A percentile compares a stretch with the other conserved stretches of the same genome.
Conservation (phyloP, 2,113 vertebrate genomes). For the Rhinichthys klamathensis region DNA sequence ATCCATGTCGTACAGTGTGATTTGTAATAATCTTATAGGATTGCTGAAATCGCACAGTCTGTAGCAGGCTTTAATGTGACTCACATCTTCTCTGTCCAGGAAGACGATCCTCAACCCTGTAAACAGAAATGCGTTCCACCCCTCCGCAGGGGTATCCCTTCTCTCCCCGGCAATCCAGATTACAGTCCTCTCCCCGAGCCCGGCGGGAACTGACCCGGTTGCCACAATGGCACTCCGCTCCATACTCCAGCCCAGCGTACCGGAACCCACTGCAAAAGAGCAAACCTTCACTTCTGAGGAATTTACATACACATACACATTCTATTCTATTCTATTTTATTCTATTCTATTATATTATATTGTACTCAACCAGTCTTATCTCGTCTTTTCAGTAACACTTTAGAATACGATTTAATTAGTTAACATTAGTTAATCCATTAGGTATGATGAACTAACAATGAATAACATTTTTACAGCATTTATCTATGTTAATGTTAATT, state of each 20-base stretch:
- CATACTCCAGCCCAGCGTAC: constrained; percentile 81
- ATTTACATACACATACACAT: neutral
- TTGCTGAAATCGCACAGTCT: no score
- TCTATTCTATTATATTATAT: neutral
- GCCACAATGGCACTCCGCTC: constrained; percentile 86
- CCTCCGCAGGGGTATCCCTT: constrained; percentile 81
- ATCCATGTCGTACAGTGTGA: no score
- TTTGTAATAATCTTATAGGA: no score
- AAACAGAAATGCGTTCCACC: constrained; percentile 80
- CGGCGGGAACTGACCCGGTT: constrained; percentile 69
- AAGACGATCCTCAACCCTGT: constrained; percentile 73
- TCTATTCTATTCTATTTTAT: neutral
- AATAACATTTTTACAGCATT: no score
- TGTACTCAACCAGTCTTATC: neutral
- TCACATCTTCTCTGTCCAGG: constrained; percentile 71
- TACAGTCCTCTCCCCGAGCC: constrained; percentile 76
- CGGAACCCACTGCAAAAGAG: constrained; percentile 76
- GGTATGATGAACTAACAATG: no score
- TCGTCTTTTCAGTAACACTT: neutral
- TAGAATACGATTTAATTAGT: no score
- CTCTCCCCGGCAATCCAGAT: constrained; percentile 82
- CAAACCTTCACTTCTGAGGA: constrained; percentile 62
- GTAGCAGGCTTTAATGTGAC: constrained; percentile 61
- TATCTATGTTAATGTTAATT: no score
- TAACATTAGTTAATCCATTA: no score